Percentiles rank a stretch among this genome's conserved stretches.
phyloP scores from a whole-genome alignment of 2,888 invertebrate genomes.

The Capitulum mitella region DNA sequence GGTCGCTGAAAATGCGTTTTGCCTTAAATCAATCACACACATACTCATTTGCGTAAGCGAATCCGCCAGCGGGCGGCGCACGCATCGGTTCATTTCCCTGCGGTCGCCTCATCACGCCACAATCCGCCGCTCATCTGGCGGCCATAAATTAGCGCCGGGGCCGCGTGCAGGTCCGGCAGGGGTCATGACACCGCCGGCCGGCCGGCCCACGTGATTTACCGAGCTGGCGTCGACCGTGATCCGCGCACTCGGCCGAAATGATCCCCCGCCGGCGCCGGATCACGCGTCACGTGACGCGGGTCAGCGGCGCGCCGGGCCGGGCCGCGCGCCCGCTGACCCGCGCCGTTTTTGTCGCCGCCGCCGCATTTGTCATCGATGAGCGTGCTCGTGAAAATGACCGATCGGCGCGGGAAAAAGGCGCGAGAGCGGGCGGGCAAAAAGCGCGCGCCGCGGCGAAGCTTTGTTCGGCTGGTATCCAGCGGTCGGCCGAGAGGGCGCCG shows the following conservation, averaged over 20 bases:
- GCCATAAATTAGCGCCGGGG: background rate
- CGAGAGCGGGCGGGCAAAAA: background rate
- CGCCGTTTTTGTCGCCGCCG: background rate
- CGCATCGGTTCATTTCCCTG: background rate
- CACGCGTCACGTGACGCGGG: background rate
- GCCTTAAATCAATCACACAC: no score
- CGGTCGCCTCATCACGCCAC: background rate
- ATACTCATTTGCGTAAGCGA: no score
- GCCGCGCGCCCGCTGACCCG: background rate
- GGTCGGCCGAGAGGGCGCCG: background rate
- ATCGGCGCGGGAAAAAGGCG: constrained; percentile 5
- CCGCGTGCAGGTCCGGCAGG: no score
- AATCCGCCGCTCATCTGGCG: background rate
- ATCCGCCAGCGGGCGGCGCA: no score
- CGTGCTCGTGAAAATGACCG: constrained; percentile 4
- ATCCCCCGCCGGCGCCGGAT: background rate
- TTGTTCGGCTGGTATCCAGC: constrained; percentile 11
- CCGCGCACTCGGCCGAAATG: background rate
- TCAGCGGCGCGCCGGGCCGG: background rate
- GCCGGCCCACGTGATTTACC: background rate
- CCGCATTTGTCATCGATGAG: constrained; percentile 2
- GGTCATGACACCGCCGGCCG: background rate
- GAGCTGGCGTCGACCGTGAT: background rate
- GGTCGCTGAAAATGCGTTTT: no score
- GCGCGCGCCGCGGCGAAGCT: background rate